Conservation (phyloP, 2,888 invertebrate species). For the Lepidochrysops patricia region DNA sequence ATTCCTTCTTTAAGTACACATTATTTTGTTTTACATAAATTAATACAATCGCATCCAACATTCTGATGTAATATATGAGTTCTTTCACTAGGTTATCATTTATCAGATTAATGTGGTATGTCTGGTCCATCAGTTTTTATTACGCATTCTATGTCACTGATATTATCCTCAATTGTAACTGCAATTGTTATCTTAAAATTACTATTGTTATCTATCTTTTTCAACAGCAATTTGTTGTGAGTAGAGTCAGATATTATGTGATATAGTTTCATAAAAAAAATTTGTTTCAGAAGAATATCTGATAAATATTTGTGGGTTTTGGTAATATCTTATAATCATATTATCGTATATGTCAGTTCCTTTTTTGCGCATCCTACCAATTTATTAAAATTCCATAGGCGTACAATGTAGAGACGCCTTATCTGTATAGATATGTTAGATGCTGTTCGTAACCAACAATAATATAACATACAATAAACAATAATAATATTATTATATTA, state of each 20-base stretch:
- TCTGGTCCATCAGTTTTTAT: background rate
- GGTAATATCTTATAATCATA: too few relatives aligned
- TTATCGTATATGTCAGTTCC: too few relatives aligned
- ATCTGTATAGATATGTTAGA: background rate
- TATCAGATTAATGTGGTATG: background rate
- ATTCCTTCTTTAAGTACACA: too few relatives aligned
- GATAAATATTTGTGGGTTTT: too few relatives aligned
- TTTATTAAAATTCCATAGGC: slow-evolving; percentile 5
- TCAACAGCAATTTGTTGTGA: background rate
- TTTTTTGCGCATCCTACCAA: background rate
- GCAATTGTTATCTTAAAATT: background rate
- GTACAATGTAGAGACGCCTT: background rate
- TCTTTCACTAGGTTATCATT: background rate
- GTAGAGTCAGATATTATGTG: background rate
- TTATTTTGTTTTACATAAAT: too few relatives aligned
- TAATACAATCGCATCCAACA: too few relatives aligned
- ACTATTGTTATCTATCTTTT: background rate
- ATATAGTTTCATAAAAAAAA: background rate
- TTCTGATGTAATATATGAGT: background rate
- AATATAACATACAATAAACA: too few relatives aligned
- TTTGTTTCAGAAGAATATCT: background rate
- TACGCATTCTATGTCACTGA: background rate
- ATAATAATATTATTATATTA: too few relatives aligned
- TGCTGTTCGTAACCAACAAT: background rate
- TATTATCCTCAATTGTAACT: background rate